Base-by-base conservation (phyloP, 2,113 vertebrate species). In the Mormoops blainvillei region DNA sequence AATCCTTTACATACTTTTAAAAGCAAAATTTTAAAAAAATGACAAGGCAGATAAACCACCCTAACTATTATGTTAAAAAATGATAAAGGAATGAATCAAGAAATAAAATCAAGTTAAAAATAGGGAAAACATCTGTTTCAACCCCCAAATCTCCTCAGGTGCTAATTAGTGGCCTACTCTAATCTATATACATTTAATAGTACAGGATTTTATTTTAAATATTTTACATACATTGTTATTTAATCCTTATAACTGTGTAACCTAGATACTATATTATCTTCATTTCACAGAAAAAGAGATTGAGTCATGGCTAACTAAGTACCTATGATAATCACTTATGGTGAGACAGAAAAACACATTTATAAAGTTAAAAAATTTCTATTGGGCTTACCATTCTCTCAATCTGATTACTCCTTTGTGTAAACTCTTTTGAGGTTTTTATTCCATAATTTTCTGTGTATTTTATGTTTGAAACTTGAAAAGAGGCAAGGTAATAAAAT, bases 401-500 rank as follows among this genome's bases (percentile, higher is more conserved):
- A 87, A 98, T 96, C 65, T 98, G 97, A 87, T 91, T 89, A 92
- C 97, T 97, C 43, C 80, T 97, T 96, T 97, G 96, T 87, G 1
- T 95, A 95, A 98, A 98, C 3, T 97, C 96, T 83, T 84, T 95
- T 84, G 97, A 98, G 9, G 91, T 95, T 89, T 61, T 97, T 12
- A 86, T 68, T 80, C 86, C 97, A 87, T 98, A 98, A 93, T 83
- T 97, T 88, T 98, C 94, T 89, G 31, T 96, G 48, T 98, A 98
- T 91, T 96, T 97, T 89, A 97, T 94, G 65, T 97, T 98, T 84
- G 97, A 94, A 52, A 97, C 78, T 96, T 97, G 96, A 96, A 97
- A 97, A 91, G 97, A 97, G 36, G 94, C 97, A 73, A 98, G 91
- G 54, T 95, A 98, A 81, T 96, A 98, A 84, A 97, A 98, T n/a